Conservation (phyloP, 2,797 vertebrate species). For the Urocyon cinereoargenteus region DNA sequence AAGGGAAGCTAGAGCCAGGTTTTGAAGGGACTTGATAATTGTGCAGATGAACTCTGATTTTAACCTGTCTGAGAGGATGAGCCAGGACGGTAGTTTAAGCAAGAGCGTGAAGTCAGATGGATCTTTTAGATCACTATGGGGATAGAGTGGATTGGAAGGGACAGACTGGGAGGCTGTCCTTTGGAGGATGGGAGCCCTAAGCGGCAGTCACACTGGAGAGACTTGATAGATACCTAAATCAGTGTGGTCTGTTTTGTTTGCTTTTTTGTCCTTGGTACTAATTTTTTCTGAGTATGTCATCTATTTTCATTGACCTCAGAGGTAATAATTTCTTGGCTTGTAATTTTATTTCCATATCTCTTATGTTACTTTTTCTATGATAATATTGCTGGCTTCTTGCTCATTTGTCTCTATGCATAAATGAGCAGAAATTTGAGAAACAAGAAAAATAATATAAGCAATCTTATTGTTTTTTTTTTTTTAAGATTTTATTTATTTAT, state of each 20-base stretch:
- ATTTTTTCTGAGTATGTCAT: neutral
- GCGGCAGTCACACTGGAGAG: neutral
- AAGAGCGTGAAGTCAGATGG: neutral
- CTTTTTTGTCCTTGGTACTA: constrained; percentile 25
- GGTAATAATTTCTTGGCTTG: constrained; percentile 16
- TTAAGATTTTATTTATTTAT: neutral
- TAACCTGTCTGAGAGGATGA: neutral
- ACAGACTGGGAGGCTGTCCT: neutral
- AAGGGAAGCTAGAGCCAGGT: neutral
- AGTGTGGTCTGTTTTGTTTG: neutral
- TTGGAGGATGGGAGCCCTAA: neutral
- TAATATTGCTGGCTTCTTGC: constrained; percentile 6
- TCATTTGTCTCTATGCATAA: constrained; percentile 16
- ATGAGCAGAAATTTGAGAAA: constrained; percentile 48
- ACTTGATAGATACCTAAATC: neutral
- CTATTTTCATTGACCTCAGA: constrained; percentile 25
- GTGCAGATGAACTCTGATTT: neutral
- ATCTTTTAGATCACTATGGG: neutral
- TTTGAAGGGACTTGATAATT: constrained; percentile 9
- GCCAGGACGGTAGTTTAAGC: neutral
- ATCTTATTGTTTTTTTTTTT: constrained; percentile 1
- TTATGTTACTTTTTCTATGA: neutral
- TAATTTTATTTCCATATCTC: neutral
- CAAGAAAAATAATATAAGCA: neutral
- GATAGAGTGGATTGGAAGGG: neutral